phyloP scores from a whole-genome alignment of 2,113 vertebrate genomes.

The Azemiops feae region DNA sequence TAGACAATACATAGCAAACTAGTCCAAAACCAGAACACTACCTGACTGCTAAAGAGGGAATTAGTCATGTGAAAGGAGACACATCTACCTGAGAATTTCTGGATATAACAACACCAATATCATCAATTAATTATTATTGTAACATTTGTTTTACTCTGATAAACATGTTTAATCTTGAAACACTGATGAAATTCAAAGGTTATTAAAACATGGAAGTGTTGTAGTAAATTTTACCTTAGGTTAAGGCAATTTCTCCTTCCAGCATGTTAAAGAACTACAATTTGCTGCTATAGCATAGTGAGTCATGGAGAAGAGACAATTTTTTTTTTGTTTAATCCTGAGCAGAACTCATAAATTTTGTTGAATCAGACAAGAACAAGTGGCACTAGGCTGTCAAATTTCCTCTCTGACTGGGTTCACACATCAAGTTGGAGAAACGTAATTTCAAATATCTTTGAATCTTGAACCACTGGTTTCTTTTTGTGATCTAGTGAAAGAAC shows the following conservation, averaged over 20 bases:
- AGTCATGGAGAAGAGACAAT: not conserved
- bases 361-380: not conserved
- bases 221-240: not conserved
- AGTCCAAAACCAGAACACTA: not conserved
- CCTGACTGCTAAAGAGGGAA: not conserved
- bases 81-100: not conserved
- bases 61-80: not conserved
- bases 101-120: not conserved
- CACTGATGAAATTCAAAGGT: not conserved
- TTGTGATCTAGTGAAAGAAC: constrained; percentile 5
- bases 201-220: not conserved
- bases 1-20: not conserved
- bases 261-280: not conserved
- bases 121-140: not conserved
- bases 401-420: not conserved
- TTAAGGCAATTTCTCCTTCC: not conserved
- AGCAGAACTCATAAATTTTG: not conserved
- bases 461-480: constrained; percentile 24
- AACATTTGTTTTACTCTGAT: not conserved
- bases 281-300: not conserved
- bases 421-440: not conserved
- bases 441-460: constrained; percentile 14
- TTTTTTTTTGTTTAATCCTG: not conserved
- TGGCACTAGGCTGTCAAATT: not conserved
- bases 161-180: not conserved